Base-by-base conservation (phyloP, 2,113 vertebrate species). In the Apteryx owenii region DNA sequence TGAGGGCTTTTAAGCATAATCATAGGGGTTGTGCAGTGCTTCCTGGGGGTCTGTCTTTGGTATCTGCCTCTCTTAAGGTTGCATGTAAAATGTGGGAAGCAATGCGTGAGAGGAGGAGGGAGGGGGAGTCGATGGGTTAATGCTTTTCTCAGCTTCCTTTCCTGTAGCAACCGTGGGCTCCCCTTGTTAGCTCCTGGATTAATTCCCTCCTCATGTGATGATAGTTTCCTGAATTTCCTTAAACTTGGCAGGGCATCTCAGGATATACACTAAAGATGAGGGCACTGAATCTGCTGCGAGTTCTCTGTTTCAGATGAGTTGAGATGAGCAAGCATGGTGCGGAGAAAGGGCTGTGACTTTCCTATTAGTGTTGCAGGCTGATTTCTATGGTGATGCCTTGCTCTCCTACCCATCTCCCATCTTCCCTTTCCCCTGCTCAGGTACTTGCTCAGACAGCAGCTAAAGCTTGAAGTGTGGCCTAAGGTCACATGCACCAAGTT, bases 381-480 rank as follows among this genome's bases (percentile, higher is more conserved):
- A 87, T 95, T 94, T 91, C 94, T 81, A 65, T 70, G 87, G 82
- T n/a, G 56, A 84, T 85, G 66, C 23, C 65, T 90, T 65, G 65
- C 46, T 68, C 40, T 23, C 25, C 33, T 48, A n/a, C 68, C 72
- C 33, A 36, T 33, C 48, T 62, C 38, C 38, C 36, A 38, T 91
- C 77, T 62, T 66, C 50, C 70, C 75, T 26, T 50, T 46, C 65
- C 69, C 42, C 42, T 31, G 48, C 65, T 38, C 85, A 91, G 72
- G 25, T 60, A 33, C 50, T 56, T 10, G 40, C 25, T 46, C 26
- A 64, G 46, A 11, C 33, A 50, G 54, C n/a, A 29, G 51, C 64
- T 66, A 12, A 40, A 48, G 56, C 28, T 25, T 22, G 50, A 65
- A n/a, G 50, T 23, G 25, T 36, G 36, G n/a, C 50, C 20, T 25